Evolutionary conservation across 2,888 invertebrate genomes (phyloP), one percentile per base, ranked within the genome.

Genomic region (Plemyria rubiginata): DNA sequence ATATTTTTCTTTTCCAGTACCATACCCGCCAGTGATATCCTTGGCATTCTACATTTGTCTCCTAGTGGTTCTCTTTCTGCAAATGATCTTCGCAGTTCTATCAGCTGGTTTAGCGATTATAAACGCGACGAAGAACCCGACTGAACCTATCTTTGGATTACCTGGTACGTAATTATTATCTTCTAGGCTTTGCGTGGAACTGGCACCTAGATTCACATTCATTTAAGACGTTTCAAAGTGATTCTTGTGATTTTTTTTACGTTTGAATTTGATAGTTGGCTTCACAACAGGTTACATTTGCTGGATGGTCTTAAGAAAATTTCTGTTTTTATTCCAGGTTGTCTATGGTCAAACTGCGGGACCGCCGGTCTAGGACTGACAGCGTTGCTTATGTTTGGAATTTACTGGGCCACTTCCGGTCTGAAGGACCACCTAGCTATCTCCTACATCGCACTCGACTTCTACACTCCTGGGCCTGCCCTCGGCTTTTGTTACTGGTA

Each of bases 401-500:
- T 90, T 15, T 90, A 91, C 70, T 93, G 86, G 84, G 74, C 80
- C 0, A 65, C 77, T 0, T 87, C 91, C 0, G 85, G 86, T 0
- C 63, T 90, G 41, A 80, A 77, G 13, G 70, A 78, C 0, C 92
- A 92, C 29, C 68, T 93, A 4, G 91, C 92, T 0, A 70, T 92
- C 40, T 82, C 90, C 0, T 86, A 86, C 53, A 82, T 88, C 15
- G 92, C 90, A 0, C 52, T 82, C 1, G 84, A 79, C 0, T 59
- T 76, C 0, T 85, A 82, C 29, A 54, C n/a, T 0, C 77, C 85
- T 0, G 69, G 58, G 0, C 80, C 84, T 0, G 73, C 71, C 0
- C 69, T 93, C 1, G 93, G 93, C 0, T 92, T 80, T 64, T 93
- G 92, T 28, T 93, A 90, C 61, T 93, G 93, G 93, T 93, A 73